These are phyloP conservation scores for Cyrtodaria siliqua DNA, from an alignment of 2,888 invertebrate species.

Conservation along the genomic window DNA sequence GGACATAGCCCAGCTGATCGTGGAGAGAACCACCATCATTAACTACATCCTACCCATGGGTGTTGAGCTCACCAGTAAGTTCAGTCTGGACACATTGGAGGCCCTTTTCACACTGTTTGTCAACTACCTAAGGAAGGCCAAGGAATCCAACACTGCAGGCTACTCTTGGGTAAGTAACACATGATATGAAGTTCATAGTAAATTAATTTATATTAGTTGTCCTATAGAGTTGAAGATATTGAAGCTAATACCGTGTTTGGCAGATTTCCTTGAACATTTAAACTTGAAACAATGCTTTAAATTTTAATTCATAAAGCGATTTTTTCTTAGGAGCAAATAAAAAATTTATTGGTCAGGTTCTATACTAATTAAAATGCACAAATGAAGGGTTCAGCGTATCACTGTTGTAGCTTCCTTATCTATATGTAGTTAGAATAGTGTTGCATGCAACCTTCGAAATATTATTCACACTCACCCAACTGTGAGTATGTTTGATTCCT, in stretches of 20 bases:
- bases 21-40: conserved; percentile 95
- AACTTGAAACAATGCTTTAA: no score
- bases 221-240: no score
- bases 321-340: background rate
- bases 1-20: conserved; percentile 96
- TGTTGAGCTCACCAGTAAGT: conserved; percentile 40
- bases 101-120: conserved; percentile 84
- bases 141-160: conserved; percentile 89
- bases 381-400: background rate
- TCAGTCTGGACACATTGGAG: conserved; percentile 73
- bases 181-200: no score
- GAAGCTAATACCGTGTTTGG: no score
- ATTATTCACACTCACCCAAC: no score
- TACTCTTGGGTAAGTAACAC: conserved; percentile 85
- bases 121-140: conserved; percentile 86
- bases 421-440: no score
- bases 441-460: no score
- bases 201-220: no score
- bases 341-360: background rate
- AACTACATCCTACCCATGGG: conserved; percentile 90
- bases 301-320: background rate
- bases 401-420: no score
- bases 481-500: no score
- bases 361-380: no score
- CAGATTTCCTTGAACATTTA: no score